phyloP scores from a whole-genome alignment of 2,113 vertebrate genomes.

The Isichthys henryi region DNA sequence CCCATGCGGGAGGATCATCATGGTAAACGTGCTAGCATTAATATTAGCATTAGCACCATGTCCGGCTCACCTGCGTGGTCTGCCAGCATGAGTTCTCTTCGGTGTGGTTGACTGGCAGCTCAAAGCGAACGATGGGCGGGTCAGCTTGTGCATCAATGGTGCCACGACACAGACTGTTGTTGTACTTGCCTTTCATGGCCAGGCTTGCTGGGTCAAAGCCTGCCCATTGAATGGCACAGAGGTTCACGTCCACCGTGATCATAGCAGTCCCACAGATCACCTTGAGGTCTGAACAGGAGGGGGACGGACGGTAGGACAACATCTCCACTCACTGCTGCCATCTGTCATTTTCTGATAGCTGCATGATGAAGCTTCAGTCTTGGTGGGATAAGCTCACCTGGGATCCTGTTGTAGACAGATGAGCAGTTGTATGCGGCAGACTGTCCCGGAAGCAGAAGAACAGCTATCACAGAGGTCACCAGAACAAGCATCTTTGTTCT shows the following conservation, averaged over 20 bases:
- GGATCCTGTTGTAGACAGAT: slow-evolving; percentile 45
- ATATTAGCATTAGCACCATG: background rate
- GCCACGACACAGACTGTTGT: slow-evolving; percentile 47
- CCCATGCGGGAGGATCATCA: background rate
- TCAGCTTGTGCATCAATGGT: slow-evolving; percentile 41
- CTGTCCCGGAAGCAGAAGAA: slow-evolving; percentile 39
- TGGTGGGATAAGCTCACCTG: slow-evolving; percentile 42
- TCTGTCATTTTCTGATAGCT: background rate
- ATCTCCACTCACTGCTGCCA: background rate
- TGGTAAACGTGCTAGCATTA: background rate
- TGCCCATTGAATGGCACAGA: slow-evolving; percentile 62
- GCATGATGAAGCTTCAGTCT: background rate
- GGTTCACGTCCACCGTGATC: slow-evolving; percentile 60
- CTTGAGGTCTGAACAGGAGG: slow-evolving; percentile 46
- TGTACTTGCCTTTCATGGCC: slow-evolving; percentile 60
- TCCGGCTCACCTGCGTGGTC: slow-evolving; percentile 50
- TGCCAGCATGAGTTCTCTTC: slow-evolving; percentile 55
- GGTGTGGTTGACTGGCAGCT: slow-evolving; percentile 59
- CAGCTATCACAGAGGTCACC: slow-evolving; percentile 44
- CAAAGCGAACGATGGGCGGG: slow-evolving; percentile 56
- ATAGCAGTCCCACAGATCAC: slow-evolving; percentile 52
- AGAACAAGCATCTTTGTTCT: slow-evolving; percentile 23
- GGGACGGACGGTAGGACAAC: background rate
- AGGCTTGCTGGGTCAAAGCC: slow-evolving; percentile 50
- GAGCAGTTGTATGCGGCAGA: slow-evolving; percentile 52